Evolutionary conservation across 1,140 invertebrate species (phyloP).

Genomic region (Drosophila bocki): DNA sequence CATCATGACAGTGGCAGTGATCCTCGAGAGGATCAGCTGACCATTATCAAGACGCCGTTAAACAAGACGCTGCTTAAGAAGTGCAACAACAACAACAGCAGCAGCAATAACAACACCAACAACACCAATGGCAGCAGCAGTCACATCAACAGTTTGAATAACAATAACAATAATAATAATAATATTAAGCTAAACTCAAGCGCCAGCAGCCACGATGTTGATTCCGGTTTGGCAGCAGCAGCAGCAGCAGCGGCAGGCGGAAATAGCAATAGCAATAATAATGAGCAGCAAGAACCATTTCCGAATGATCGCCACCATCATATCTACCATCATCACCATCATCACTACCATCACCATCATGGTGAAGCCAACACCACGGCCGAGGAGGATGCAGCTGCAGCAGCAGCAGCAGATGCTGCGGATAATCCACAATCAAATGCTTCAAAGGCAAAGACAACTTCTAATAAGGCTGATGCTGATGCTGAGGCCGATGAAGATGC

Average conservation of each 20-base stretch:
- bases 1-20: conserved; percentile 25
- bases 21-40: conserved; percentile 47
- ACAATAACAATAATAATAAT: conserved; percentile 23
- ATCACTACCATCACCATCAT: conserved; percentile 61
- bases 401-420: conserved; percentile 1
- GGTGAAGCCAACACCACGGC: conserved; percentile 12
- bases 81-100: conserved; percentile 66
- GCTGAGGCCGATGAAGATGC: not conserved
- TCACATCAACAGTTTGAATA: conserved; percentile 40
- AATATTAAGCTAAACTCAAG: conserved; percentile 14
- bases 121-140: conserved; percentile 58
- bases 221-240: conserved; percentile 71
- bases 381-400: conserved; percentile 6
- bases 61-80: conserved; percentile 81
- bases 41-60: conserved; percentile 80
- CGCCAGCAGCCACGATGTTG: conserved; percentile 38
- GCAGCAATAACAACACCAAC: conserved; percentile 33
- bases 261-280: conserved; percentile 56
- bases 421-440: conserved; percentile 5
- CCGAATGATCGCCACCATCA: conserved; percentile 73
- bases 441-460: not conserved
- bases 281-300: conserved; percentile 69
- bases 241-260: conserved; percentile 58
- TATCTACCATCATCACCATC: conserved; percentile 65
- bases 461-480: not conserved